Evolutionary conservation across 2,797 vertebrate genomes (phyloP).

Genomic region (Centroberyx gerrardi): DNA sequence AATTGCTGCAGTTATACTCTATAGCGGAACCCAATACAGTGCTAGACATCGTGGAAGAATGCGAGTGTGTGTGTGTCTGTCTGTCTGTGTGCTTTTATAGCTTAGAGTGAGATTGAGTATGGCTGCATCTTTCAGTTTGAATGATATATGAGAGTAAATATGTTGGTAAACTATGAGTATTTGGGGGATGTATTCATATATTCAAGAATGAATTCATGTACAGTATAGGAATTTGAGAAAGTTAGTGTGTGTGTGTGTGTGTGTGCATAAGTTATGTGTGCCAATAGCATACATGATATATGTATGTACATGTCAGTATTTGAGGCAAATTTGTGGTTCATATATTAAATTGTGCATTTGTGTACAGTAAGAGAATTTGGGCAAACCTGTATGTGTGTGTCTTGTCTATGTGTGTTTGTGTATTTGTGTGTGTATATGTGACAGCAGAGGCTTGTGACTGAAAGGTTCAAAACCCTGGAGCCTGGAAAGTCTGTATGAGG

Average conservation of each 20-base stretch:
- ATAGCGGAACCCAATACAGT: constrained; percentile 50
- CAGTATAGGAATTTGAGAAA: background rate
- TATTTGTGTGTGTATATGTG: background rate
- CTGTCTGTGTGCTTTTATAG: background rate
- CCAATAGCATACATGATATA: no score
- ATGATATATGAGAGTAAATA: background rate
- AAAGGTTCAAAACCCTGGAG: no score
- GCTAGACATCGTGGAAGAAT: constrained; percentile 3
- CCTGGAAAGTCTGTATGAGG: no score
- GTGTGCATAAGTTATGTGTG: background rate
- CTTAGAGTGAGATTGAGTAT: background rate
- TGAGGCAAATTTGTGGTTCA: background rate
- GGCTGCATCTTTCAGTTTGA: constrained; percentile 6
- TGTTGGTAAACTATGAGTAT: no score
- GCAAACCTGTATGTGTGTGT: background rate
- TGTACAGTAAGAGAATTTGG: background rate
- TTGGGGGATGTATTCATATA: no score
- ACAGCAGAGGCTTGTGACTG: no score
- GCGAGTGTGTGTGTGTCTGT: background rate
- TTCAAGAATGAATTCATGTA: no score
- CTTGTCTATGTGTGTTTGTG: background rate
- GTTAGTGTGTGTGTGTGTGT: background rate
- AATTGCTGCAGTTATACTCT: constrained; percentile 51
- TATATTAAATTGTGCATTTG: background rate
- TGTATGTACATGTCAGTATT: background rate